A percentile compares a stretch with the other conserved stretches of the same genome.
phyloP scores from a whole-genome alignment of 1,140 invertebrate species.

The Sinonovacula constricta region DNA sequence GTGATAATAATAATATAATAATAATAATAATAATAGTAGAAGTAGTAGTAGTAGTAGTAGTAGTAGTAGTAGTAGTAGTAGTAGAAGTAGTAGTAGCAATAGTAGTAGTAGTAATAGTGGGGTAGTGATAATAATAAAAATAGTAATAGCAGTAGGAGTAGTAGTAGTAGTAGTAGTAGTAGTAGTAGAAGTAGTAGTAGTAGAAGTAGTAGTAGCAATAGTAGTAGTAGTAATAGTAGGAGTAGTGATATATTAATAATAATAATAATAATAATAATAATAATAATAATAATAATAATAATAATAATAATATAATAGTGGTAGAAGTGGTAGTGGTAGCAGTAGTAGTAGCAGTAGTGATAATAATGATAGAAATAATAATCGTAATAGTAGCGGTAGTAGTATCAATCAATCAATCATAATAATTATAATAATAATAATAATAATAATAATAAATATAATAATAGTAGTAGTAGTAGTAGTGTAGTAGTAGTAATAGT shows the following conservation, averaged over 20 bases:
- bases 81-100: background rate
- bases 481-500: too few species aligned
- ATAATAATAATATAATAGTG: slow-evolving; percentile 5
- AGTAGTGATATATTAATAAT: slow-evolving; percentile 1
- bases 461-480: too few species aligned
- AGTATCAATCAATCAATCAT: too few species aligned
- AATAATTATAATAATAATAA: too few species aligned
- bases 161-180: too few species aligned
- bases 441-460: too few species aligned
- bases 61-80: slow-evolving; percentile 2
- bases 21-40: background rate
- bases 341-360: background rate
- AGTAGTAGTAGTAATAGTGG: too few species aligned
- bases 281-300: slow-evolving; percentile 5
- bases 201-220: slow-evolving; percentile 1
- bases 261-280: slow-evolving; percentile 5
- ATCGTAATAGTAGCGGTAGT: too few species aligned
- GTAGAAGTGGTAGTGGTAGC: slow-evolving; percentile 1
- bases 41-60: slow-evolving; percentile 1
- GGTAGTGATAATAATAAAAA: too few species aligned
- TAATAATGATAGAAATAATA: too few species aligned
- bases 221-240: slow-evolving; percentile 1
- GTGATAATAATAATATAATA: too few species aligned
- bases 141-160: too few species aligned
- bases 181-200: slow-evolving; percentile 1